A percentile compares a stretch with the other conserved stretches of the same genome.
Conservation (phyloP, 2,113 vertebrate species). For the Lamprotornis superbus region DNA sequence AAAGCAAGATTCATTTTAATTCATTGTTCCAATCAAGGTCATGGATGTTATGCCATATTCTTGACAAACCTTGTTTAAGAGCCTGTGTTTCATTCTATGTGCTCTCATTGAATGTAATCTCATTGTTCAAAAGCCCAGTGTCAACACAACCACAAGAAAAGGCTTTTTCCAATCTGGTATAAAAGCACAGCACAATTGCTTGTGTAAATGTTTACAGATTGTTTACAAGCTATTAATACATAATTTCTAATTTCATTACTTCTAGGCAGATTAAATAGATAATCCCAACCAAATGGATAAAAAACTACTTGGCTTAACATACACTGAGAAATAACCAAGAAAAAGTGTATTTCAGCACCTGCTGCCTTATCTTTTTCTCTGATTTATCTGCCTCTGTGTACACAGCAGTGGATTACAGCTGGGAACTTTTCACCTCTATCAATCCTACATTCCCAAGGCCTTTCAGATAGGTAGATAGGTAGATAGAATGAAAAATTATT, state of each 20-base stretch:
- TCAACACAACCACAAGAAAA: not conserved
- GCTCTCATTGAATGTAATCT: not conserved
- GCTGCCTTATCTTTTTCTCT: not conserved
- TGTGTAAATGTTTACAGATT: conserved; percentile 4
- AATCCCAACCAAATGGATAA: not conserved
- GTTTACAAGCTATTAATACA: not conserved
- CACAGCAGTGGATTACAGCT: not conserved
- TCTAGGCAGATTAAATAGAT: not conserved
- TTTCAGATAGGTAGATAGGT: not conserved
- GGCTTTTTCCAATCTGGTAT: not conserved
- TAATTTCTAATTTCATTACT: not conserved
- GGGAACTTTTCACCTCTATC: not conserved
- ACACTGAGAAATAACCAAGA: not conserved
- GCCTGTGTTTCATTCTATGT: not conserved
- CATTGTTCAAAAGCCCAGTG: not conserved
- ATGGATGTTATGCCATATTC: not conserved
- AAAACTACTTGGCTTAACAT: not conserved
- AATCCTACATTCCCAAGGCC: not conserved
- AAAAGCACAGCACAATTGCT: not conserved
- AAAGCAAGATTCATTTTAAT: conserved; percentile 14
- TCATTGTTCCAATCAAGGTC: not conserved
- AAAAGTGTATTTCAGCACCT: not conserved
- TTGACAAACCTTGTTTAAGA: conserved; percentile 3
- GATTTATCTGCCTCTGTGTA: not conserved
- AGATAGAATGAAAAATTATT: not conserved